These are phyloP conservation scores for Sebastes ruberrimus DNA, from an alignment of 2,797 vertebrate genomes.

Conservation along the genomic window DNA sequence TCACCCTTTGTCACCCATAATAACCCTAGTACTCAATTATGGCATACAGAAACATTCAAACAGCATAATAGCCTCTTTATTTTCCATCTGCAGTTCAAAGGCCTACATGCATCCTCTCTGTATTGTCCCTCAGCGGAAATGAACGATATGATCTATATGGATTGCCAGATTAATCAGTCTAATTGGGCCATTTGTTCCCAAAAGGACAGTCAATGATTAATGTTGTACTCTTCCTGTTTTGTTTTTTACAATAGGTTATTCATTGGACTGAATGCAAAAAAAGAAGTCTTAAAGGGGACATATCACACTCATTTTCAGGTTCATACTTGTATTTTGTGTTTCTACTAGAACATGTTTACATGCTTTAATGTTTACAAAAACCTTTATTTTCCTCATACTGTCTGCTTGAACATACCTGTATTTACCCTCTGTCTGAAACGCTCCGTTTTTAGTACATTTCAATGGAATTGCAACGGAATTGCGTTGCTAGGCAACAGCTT, in stretches of 20 bases:
- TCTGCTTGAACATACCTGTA: no score
- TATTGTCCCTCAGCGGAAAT: conserved; percentile 24
- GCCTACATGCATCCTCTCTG: background rate
- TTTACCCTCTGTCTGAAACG: no score
- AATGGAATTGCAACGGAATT: no score
- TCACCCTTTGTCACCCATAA: conserved; percentile 37
- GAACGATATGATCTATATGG: background rate
- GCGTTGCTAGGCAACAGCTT: no score
- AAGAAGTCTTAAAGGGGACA: no score
- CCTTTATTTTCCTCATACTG: no score
- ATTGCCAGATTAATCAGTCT: background rate
- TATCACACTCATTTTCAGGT: no score
- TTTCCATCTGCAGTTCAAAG: conserved; percentile 22
- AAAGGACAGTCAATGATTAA: background rate
- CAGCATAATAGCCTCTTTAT: conserved; percentile 70
- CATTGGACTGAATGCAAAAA: background rate
- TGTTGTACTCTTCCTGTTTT: background rate
- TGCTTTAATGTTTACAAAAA: no score
- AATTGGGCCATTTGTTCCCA: conserved; percentile 5
- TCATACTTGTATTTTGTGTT: no score
- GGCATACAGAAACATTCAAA: conserved; percentile 33
- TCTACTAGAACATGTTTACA: no score
- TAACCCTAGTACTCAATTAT: conserved; percentile 50
- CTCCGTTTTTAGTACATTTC: no score
- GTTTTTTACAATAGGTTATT: no score